Evolutionary conservation across 92 coral and sea anemone genomes (phyloP).

Genomic region (Galaxea fascicularis): DNA sequence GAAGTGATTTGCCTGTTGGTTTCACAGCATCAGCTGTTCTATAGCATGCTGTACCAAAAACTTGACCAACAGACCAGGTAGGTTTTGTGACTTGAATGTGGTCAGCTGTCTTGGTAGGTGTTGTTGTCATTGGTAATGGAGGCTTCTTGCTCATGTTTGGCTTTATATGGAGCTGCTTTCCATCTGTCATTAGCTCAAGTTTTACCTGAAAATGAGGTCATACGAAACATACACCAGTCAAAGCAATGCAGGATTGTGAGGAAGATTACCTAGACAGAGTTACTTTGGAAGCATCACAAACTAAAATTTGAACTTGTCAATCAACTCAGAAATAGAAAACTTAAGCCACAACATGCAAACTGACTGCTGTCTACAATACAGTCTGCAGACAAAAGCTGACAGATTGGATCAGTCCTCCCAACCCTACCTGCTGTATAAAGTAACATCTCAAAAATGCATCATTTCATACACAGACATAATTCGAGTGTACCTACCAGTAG

Average conservation of each 20-base stretch:
- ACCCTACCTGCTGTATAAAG: too few species aligned
- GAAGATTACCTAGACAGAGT: not conserved
- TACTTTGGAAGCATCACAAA: too few species aligned
- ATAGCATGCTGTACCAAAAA: slow-evolving; percentile 1
- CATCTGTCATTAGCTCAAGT: slow-evolving; percentile 78
- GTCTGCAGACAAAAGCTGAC: too few species aligned
- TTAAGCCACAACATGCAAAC: not conserved
- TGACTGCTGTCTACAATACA: not conserved
- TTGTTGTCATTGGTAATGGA: slow-evolving; percentile 41
- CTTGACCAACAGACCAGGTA: slow-evolving; percentile 23
- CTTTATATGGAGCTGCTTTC: slow-evolving; percentile 62
- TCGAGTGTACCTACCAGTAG: slow-evolving; percentile 17
- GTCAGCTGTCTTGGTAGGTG: slow-evolving; percentile 4
- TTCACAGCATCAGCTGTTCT: not conserved
- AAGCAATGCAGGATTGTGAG: not conserved
- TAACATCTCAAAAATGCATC: too few species aligned
- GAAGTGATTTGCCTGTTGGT: not conserved
- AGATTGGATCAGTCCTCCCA: too few species aligned
- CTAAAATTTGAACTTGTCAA: too few species aligned
- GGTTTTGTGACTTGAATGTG: slow-evolving; percentile 33
- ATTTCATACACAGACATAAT: not conserved
- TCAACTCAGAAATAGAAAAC: not conserved
- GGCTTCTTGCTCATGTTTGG: slow-evolving; percentile 49
- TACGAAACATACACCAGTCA: not conserved
- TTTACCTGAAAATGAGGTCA: slow-evolving; percentile 59